phyloP scores from a whole-genome alignment of 2,888 invertebrate species.

The Hemaris fuciformis region DNA sequence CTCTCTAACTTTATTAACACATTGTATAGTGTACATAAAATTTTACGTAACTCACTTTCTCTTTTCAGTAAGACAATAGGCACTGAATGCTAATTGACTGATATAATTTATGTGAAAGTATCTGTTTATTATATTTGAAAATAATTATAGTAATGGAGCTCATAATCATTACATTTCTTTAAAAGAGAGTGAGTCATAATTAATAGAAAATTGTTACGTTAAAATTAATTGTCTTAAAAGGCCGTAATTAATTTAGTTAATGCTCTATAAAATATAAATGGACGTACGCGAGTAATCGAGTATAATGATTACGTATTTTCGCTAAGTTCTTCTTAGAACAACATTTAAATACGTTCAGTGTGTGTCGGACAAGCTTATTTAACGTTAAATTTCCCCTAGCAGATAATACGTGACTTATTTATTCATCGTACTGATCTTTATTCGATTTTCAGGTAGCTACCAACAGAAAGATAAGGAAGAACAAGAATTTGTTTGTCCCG shows the following conservation, averaged over 20 bases:
- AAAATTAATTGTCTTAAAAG: not conserved
- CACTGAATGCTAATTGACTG: conserved; percentile 13
- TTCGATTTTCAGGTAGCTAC: conserved; percentile 58
- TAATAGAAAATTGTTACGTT: not conserved
- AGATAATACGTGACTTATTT: conserved; percentile 6
- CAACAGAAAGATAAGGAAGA: conserved; percentile 79
- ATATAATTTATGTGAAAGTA: conserved; percentile 19
- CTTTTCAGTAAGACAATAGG: conserved; percentile 27
- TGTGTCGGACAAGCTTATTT: not conserved
- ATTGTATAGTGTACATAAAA: conserved; percentile 21
- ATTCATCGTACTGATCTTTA: conserved; percentile 1
- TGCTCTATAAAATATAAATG: not conserved
- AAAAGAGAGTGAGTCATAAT: not conserved
- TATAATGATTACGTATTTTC: not conserved
- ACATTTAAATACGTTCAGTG: not conserved
- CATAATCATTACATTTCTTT: not conserved
- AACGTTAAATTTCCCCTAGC: not conserved
- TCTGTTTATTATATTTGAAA: not conserved
- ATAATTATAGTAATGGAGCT: not conserved
- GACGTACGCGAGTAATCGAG: not conserved
- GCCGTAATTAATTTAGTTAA: not conserved
- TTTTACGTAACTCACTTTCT: conserved; percentile 36
- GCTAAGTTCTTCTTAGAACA: not conserved
- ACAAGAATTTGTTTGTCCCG: conserved; percentile 90
- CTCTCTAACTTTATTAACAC: not conserved